Percentiles rank a stretch among this genome's conserved stretches.
These are phyloP conservation scores for Netelia fuscicornis DNA, from an alignment of 2,888 invertebrate genomes.

Conservation along the genomic window DNA sequence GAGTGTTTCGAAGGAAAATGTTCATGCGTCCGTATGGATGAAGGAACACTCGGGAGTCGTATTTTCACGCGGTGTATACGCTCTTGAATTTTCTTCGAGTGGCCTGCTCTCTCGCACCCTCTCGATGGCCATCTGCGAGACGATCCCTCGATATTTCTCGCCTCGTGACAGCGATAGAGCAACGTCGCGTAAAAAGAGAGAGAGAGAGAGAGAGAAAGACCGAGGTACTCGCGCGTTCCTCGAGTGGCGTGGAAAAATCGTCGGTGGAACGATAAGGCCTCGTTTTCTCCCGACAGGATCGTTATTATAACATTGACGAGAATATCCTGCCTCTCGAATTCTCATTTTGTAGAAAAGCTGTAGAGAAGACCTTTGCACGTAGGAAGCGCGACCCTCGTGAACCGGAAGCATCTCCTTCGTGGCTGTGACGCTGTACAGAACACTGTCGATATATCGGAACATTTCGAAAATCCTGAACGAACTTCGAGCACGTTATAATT, in stretches of 20 bases:
- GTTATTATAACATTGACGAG: constrained; percentile 53
- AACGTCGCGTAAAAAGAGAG: neutral
- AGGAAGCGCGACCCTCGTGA: constrained; percentile 22
- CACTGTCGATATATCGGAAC: constrained; percentile 5
- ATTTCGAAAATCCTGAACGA: neutral
- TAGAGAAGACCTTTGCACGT: constrained; percentile 36
- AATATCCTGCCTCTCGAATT: constrained; percentile 45
- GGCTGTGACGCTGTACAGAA: neutral
- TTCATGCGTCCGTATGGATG: constrained; percentile 46
- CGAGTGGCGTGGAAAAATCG: constrained; percentile 55
- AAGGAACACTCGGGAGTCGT: constrained; percentile 38
- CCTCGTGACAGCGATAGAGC: neutral
- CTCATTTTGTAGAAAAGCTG: constrained; percentile 30
- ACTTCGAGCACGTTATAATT: neutral
- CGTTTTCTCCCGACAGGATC: constrained; percentile 46
- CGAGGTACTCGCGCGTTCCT: constrained; percentile 1
- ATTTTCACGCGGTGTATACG: constrained; percentile 25
- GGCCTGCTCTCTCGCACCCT: constrained; percentile 53
- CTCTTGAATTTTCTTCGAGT: constrained; percentile 56
- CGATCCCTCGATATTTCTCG: neutral
- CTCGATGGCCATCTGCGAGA: constrained; percentile 55
- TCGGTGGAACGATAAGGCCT: constrained; percentile 29
- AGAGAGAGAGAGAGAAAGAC: too few species aligned
- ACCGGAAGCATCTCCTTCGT: constrained; percentile 47
- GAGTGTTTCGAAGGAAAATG: neutral